Percentiles rank a stretch among this genome's conserved stretches.
Evolutionary conservation across 2,797 vertebrate genomes (phyloP).

Genomic region (Hylomyscus alleni): DNA sequence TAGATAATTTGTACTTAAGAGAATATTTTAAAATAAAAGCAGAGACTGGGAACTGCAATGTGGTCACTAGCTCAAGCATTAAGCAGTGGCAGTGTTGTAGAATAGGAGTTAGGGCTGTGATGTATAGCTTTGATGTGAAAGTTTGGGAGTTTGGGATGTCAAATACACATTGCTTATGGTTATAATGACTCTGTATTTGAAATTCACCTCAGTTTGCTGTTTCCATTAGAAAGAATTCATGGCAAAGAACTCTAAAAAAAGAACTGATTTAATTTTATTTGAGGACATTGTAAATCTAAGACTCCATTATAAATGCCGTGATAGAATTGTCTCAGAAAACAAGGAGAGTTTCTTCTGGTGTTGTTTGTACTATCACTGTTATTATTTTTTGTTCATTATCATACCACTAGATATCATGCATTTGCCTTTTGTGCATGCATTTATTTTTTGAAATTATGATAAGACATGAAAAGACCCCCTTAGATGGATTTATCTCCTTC

Average conservation of each 20-base stretch:
- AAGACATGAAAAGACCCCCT: background rate
- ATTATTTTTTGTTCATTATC: background rate
- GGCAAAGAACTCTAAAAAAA: constrained; percentile 62
- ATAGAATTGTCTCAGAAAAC: constrained; percentile 50
- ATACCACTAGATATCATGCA: constrained; percentile 27
- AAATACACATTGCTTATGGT: constrained; percentile 28
- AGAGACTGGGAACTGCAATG: constrained; percentile 75
- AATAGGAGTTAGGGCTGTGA: constrained; percentile 33
- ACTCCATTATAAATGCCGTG: constrained; percentile 47
- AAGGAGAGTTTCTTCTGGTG: background rate
- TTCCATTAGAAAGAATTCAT: constrained; percentile 63
- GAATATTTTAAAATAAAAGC: constrained; percentile 75
- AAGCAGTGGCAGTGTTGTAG: constrained; percentile 77
- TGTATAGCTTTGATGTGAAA: constrained; percentile 77
- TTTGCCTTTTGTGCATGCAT: constrained; percentile 14
- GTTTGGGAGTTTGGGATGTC: constrained; percentile 67
- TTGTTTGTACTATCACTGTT: constrained; percentile 51
- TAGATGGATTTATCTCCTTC: constrained; percentile 35
- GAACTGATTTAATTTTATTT: constrained; percentile 74
- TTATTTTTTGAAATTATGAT: constrained; percentile 53
- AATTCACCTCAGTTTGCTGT: constrained; percentile 69
- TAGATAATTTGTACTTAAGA: constrained; percentile 80
- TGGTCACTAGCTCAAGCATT: constrained; percentile 78
- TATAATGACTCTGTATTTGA: constrained; percentile 70
- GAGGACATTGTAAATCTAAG: constrained; percentile 5